These are phyloP conservation scores for Cryptocephalus primarius DNA, from an alignment of 2,888 invertebrate genomes.

Conservation along the genomic window DNA sequence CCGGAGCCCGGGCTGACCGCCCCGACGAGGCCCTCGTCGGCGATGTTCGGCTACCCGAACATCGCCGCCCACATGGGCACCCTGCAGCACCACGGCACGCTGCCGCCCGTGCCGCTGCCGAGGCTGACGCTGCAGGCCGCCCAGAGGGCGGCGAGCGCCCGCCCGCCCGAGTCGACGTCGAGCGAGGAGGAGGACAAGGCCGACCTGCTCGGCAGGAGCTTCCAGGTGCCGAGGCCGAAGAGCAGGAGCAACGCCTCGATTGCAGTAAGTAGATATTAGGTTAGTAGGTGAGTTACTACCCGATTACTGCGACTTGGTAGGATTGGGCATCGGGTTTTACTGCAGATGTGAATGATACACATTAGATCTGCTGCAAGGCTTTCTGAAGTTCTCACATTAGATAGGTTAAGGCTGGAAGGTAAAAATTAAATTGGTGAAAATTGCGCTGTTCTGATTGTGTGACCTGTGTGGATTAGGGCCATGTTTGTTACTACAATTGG, in stretches of 20 bases:
- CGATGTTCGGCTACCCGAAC: conserved; percentile 69
- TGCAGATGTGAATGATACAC: too few species aligned
- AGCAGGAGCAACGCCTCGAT: conserved; percentile 60
- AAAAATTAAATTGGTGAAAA: too few species aligned
- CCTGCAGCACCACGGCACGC: conserved; percentile 35
- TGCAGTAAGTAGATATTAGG: conserved; percentile 39
- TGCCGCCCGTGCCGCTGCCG: conserved; percentile 61
- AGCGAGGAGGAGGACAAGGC: conserved; percentile 62
- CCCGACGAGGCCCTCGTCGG: conserved; percentile 70
- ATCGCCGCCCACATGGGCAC: conserved; percentile 40
- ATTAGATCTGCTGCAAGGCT: too few species aligned
- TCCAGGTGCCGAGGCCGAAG: conserved; percentile 73
- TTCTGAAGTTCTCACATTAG: too few species aligned
- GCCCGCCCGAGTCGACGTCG: conserved; percentile 40
- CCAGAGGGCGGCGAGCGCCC: conserved; percentile 28
- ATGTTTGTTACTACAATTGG: too few species aligned
- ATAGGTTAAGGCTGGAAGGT: too few species aligned
- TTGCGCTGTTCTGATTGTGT: too few species aligned
- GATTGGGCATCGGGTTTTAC: too few species aligned
- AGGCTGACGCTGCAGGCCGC: conserved; percentile 42
- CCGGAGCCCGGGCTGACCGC: conserved; percentile 55
- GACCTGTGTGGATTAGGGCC: too few species aligned
- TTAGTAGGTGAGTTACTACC: conserved; percentile 1
- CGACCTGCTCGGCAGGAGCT: conserved; percentile 60
- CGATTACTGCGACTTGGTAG: too few species aligned